These are phyloP conservation scores for Nansenia antarctica DNA, from an alignment of 2,113 vertebrate species.

Conservation along the genomic window DNA sequence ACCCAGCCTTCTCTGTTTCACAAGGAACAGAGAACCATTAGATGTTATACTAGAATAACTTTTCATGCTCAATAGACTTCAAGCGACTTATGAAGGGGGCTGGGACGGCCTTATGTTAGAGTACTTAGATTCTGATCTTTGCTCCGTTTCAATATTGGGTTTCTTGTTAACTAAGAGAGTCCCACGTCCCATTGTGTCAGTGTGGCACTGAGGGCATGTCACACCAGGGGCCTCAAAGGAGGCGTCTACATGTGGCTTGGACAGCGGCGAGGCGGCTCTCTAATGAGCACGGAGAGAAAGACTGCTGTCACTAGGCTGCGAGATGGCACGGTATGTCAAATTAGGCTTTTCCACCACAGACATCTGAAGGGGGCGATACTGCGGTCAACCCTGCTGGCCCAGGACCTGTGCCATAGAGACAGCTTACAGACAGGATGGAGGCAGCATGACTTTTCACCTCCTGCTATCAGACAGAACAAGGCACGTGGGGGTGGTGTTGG, in stretches of 20 bases:
- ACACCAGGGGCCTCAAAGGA: slow-evolving; percentile 17
- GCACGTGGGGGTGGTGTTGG: slow-evolving; percentile 9
- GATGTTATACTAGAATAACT: slow-evolving; percentile 79
- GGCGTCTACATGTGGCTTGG: slow-evolving; percentile 33
- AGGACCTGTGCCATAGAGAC: slow-evolving; percentile 36
- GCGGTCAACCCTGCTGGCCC: slow-evolving; percentile 25
- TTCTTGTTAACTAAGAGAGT: slow-evolving; percentile 60
- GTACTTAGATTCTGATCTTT: slow-evolving; percentile 59
- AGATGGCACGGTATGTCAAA: background rate
- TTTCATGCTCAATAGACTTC: slow-evolving; percentile 79
- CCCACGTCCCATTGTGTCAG: slow-evolving; percentile 45
- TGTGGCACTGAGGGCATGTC: slow-evolving; percentile 31
- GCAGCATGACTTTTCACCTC: slow-evolving; percentile 43
- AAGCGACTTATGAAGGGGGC: slow-evolving; percentile 66
- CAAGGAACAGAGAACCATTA: slow-evolving; percentile 70
- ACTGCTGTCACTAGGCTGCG: slow-evolving; percentile 16
- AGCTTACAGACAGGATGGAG: slow-evolving; percentile 25
- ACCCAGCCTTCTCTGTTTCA: slow-evolving; percentile 64
- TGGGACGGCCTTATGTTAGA: slow-evolving; percentile 60
- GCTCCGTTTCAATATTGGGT: slow-evolving; percentile 57
- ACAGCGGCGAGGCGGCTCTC: slow-evolving; percentile 2
- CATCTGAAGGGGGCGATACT: background rate
- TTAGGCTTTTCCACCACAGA: background rate
- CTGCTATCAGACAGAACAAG: slow-evolving; percentile 15
- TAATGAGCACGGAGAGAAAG: slow-evolving; percentile 32